phyloP scores from a whole-genome alignment of 2,888 invertebrate species.

The Bimastos eiseni region DNA sequence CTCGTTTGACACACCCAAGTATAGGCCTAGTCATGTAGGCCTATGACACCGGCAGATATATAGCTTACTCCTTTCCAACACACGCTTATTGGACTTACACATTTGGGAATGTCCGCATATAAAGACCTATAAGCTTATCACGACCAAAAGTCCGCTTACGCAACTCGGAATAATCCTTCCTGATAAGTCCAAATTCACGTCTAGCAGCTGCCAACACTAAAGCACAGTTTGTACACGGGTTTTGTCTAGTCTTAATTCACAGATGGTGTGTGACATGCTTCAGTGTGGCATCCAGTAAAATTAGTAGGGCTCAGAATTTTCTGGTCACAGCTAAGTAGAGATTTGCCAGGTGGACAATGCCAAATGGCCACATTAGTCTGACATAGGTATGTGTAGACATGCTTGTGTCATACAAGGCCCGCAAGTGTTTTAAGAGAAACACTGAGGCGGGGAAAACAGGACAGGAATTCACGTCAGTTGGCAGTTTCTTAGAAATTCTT shows the following conservation, averaged over 20 bases:
- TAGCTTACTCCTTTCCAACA: too few species aligned
- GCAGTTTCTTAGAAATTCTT: background rate
- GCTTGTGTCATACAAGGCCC: background rate
- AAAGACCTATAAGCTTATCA: too few species aligned
- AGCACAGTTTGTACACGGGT: background rate
- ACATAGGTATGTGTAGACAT: background rate
- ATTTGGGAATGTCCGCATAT: too few species aligned
- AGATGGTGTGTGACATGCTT: background rate
- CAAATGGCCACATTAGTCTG: background rate
- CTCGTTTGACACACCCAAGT: too few species aligned
- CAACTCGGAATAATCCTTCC: background rate
- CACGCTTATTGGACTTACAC: too few species aligned
- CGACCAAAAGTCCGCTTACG: background rate
- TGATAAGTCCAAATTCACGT: background rate
- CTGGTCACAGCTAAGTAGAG: background rate
- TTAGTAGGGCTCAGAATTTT: background rate
- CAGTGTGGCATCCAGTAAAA: background rate
- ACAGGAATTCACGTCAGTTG: background rate
- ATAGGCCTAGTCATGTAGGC: too few species aligned
- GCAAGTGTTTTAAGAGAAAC: background rate
- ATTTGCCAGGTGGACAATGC: background rate
- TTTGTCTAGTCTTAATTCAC: background rate
- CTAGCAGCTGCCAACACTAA: background rate
- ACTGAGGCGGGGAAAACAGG: background rate
- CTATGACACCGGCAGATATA: too few species aligned